Base-by-base conservation (phyloP, 1,140 invertebrate genomes). In the Pachyrhynchus sulphureomaculatus region DNA sequence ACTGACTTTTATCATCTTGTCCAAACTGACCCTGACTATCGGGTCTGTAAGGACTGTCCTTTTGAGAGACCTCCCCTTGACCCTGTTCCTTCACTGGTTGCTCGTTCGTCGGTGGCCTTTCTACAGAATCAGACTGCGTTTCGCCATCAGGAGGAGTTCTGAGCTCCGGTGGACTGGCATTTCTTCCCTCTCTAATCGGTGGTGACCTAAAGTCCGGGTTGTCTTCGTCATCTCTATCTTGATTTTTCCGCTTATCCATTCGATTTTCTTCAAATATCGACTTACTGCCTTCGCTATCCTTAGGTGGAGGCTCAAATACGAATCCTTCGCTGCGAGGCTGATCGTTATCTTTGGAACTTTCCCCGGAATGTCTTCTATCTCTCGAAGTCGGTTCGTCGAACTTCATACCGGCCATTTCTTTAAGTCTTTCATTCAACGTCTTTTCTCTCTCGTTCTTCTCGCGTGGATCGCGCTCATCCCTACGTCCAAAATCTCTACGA, bases 401-500 rank as follows among this genome's bases (percentile, higher is more conserved):
- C 6, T 49, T 32, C 36, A 61, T 63, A 36, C 64, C 68, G 4
- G 75, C 73, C 75, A 75, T 75, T 60, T 76, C 71, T 33, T 71
- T 63, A 34, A 75, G 61, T 21, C 75, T 44, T 29, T 75, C 73
- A 54, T 72, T 73, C 9, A 76, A 44, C 6, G 65, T 70, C 49
- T 75, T 75, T 42, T 75, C 73, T 15, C 68, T 53, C 4, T 72
- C 69, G n/a, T 65, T 53, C 18, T 44, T 56, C 12, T 65, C 63
- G 23, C 63, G 49, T 61, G 42, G 13, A 23, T 62, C 55, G 4
- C 57, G 60, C 26, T 6, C 2, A 18, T 65, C 62, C 23, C 60
- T 47, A 2, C 49, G 42, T n/a, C n/a, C n/a, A n/a, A n/a, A n/a
- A 9, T 56, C 47, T 10, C 6, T 9, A n/a, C 9, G 18, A 4